phyloP scores from a whole-genome alignment of 1,140 invertebrate species.

The Trialeurodes vaporariorum region DNA sequence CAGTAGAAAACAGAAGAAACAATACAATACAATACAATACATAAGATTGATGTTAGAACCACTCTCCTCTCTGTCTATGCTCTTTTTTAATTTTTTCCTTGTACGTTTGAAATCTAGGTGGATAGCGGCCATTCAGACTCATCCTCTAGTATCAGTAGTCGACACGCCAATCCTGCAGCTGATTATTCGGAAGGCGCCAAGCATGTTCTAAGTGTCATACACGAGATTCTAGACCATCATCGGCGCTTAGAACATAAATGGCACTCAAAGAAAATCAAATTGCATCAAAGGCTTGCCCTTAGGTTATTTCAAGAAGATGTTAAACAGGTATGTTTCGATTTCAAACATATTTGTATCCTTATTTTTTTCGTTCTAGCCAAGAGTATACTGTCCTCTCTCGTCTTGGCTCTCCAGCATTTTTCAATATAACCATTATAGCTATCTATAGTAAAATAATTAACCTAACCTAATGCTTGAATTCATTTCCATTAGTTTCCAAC shows the following conservation, averaged over 20 bases:
- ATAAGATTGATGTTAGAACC: conserved; percentile 4
- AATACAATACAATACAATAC: conserved; percentile 20
- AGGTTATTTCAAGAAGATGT: conserved; percentile 92
- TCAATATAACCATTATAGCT: no score
- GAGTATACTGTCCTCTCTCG: no score
- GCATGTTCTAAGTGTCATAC: conserved; percentile 78
- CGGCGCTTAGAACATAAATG: conserved; percentile 83
- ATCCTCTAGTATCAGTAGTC: conserved; percentile 16
- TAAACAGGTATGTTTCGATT: conserved; percentile 49
- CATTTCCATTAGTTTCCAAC: no score
- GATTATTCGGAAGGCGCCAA: conserved; percentile 91
- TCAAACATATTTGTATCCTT: no score
- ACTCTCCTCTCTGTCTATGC: no score
- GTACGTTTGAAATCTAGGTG: conserved; percentile 18
- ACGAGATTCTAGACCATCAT: conserved; percentile 90
- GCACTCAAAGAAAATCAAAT: conserved; percentile 83
- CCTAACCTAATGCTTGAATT: no score
- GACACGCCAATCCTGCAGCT: conserved; percentile 62
- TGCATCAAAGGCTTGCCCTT: conserved; percentile 86
- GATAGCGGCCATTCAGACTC: conserved; percentile 20
- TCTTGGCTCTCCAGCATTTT: no score
- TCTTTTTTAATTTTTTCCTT: no score
- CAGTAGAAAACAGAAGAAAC: no score
- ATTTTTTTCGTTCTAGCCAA: no score
- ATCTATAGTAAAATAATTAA: no score